Evolutionary conservation across 2,888 invertebrate species (phyloP).

Genomic region (Meta bourneti): DNA sequence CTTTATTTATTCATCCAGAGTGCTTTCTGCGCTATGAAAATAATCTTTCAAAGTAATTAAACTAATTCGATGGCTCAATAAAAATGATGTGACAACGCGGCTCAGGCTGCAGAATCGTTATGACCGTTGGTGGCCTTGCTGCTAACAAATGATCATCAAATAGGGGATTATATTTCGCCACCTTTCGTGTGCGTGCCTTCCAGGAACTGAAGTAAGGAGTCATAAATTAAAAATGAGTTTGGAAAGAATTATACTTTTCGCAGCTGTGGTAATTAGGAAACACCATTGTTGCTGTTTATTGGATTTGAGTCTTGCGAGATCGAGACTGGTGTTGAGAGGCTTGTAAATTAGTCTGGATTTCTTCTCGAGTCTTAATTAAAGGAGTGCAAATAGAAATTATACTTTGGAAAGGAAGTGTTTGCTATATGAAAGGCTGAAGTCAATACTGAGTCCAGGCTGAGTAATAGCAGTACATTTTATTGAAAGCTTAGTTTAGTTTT

Average conservation of each 20-base stretch:
- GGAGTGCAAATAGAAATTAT: not conserved
- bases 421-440: no score
- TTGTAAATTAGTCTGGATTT: not conserved
- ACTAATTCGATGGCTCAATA: slow-evolving; percentile 30
- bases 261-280: not conserved
- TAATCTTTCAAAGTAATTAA: slow-evolving; percentile 44
- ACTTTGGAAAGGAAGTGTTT: no score
- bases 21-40: not conserved
- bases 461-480: no score
- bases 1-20: slow-evolving; percentile 41
- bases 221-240: slow-evolving; percentile 1
- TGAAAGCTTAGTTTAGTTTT: no score
- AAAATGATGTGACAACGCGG: slow-evolving; percentile 25
- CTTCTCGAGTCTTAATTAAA: not conserved
- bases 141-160: slow-evolving; percentile 15
- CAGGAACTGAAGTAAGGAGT: not conserved
- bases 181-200: not conserved
- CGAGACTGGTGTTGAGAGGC: not conserved
- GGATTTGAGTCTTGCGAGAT: not conserved
- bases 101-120: not conserved
- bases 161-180: slow-evolving; percentile 24
- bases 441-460: no score
- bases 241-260: not conserved
- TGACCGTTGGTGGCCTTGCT: not conserved
- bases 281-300: not conserved